phyloP scores from a whole-genome alignment of 2,888 invertebrate genomes.

The Abrostola tripartita region DNA sequence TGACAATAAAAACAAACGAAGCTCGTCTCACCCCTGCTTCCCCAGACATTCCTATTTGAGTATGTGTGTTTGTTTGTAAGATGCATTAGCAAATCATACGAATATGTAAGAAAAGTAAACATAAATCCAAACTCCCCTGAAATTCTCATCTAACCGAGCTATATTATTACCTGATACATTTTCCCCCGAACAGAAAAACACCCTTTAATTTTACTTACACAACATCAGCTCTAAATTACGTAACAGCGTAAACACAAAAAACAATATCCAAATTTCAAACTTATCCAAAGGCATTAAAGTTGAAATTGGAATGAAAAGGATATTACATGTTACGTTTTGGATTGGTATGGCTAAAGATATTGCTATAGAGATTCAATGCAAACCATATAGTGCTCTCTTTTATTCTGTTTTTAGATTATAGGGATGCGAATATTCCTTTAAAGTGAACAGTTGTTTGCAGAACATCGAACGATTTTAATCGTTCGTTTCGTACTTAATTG shows the following conservation, averaged over 20 bases:
- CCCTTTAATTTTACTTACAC: conserved; percentile 77
- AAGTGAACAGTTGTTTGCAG: conserved; percentile 48
- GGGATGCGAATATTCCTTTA: conserved; percentile 58
- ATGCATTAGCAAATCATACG: conserved; percentile 66
- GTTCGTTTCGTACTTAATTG: conserved; percentile 29
- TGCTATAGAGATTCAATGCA: conserved; percentile 70
- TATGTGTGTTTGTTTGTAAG: conserved; percentile 57
- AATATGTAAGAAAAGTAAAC: conserved; percentile 63
- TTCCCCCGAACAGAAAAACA: conserved; percentile 76
- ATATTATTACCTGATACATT: conserved; percentile 80
- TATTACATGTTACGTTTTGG: conserved; percentile 10
- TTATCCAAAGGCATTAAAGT: not conserved
- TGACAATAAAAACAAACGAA: conserved; percentile 42
- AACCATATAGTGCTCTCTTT: conserved; percentile 66
- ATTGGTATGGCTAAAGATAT: conserved; percentile 56
- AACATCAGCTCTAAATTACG: conserved; percentile 29
- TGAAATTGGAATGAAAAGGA: not conserved
- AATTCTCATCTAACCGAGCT: conserved; percentile 74
- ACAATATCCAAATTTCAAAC: conserved; percentile 10
- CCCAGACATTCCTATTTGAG: conserved; percentile 31
- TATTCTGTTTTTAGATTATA: conserved; percentile 66
- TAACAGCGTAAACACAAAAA: conserved; percentile 23
- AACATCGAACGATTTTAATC: conserved; percentile 43
- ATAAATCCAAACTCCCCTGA: conserved; percentile 70
- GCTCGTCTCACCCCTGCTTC: conserved; percentile 8